These are phyloP conservation scores for Myiopsitta monachus DNA, from an alignment of 2,113 vertebrate genomes.

Conservation along the genomic window DNA sequence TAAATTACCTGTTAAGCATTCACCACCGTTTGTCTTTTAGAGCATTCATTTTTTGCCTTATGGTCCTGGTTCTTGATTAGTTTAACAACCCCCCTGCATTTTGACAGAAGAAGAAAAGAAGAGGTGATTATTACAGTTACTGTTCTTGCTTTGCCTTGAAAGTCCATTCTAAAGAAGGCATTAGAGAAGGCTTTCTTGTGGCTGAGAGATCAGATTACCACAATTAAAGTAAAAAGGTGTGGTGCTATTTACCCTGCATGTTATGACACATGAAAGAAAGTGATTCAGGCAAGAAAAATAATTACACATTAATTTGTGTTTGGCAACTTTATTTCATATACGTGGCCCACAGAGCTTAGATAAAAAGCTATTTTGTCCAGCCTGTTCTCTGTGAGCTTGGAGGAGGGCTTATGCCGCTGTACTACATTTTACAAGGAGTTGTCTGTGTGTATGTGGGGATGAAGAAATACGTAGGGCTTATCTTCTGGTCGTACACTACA, in stretches of 20 bases:
- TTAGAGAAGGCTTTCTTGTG: constrained; percentile 75
- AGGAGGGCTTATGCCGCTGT: not conserved
- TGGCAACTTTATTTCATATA: constrained; percentile 78
- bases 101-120: constrained; percentile 53
- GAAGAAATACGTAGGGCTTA: not conserved
- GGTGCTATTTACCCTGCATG: constrained; percentile 78
- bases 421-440: not conserved
- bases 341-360: constrained; percentile 72
- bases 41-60: constrained; percentile 38
- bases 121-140: constrained; percentile 72
- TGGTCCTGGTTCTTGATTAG: constrained; percentile 36
- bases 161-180: constrained; percentile 74
- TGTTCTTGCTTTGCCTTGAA: constrained; percentile 73
- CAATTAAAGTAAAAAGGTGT: constrained; percentile 81
- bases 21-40: not conserved
- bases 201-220: constrained; percentile 77
- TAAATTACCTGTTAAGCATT: constrained; percentile 35
- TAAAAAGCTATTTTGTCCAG: constrained; percentile 74
- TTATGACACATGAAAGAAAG: constrained; percentile 85
- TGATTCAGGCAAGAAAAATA: constrained; percentile 83
- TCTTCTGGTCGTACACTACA: not conserved
- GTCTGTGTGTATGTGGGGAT: not conserved
- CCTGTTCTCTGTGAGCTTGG: constrained; percentile 50
- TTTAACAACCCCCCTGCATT: constrained; percentile 15
- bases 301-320: constrained; percentile 84